A percentile compares a stretch with the other conserved stretches of the same genome.
Conservation (phyloP, 2,888 invertebrate species). For the Ctenicera cuprea region DNA sequence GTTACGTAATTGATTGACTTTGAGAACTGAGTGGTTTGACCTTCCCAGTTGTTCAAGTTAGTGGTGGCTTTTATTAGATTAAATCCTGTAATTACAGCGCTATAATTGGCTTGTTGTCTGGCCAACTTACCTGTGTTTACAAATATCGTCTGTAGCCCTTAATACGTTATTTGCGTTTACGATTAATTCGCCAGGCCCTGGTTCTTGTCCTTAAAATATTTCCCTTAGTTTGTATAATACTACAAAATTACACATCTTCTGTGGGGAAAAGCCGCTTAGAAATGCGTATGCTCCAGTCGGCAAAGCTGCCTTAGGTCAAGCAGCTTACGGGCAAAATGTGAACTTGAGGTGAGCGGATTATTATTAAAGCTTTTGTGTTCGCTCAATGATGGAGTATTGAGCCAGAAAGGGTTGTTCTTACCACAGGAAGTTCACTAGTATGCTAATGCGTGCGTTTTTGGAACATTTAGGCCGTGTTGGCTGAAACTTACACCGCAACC, state of each 20-base stretch:
- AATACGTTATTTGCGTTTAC: no score
- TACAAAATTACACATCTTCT: not conserved
- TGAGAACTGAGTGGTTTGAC: conserved; percentile 28
- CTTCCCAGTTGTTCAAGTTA: conserved; percentile 20
- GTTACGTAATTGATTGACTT: conserved; percentile 33
- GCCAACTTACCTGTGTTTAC: not conserved
- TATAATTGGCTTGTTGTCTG: not conserved
- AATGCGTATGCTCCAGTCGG: not conserved
- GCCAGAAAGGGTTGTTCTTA: not conserved
- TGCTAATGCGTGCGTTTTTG: not conserved
- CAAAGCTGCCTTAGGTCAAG: conserved; percentile 1
- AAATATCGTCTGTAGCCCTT: not conserved
- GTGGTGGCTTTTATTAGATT: conserved; percentile 23
- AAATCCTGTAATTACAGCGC: conserved; percentile 13
- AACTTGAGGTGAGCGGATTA: conserved; percentile 15
- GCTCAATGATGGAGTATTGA: not conserved
- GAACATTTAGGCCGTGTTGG: not conserved
- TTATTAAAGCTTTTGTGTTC: conserved; percentile 8
- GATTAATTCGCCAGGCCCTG: no score
- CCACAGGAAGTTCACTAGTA: not conserved
- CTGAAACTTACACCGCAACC: not conserved
- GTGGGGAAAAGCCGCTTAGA: conserved; percentile 18
- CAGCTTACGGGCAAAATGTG: conserved; percentile 1
- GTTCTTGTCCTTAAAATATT: no score
- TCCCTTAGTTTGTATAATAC: not conserved